Evolutionary conservation across 35 echinoderm and acorn worm species (phyloP).

Genomic region (Nesometra sesokonis): DNA sequence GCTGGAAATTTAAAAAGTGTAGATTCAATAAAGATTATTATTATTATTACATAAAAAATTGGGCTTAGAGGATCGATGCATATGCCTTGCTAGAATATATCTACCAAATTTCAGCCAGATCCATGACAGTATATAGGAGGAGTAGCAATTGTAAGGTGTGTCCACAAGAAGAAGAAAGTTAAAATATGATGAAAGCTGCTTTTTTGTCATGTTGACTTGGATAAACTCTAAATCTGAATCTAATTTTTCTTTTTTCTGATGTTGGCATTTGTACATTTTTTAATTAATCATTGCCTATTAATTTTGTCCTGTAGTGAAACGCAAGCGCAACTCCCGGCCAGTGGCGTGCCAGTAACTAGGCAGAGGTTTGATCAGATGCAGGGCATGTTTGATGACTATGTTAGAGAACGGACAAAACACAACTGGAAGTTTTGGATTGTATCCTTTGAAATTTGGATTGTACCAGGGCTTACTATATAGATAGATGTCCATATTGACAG

Average conservation of each 20-base stretch:
- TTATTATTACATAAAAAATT: too few relatives aligned
- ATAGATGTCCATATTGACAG: too few relatives aligned
- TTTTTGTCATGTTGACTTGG: not conserved
- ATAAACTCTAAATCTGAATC: not conserved
- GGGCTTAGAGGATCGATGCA: too few relatives aligned
- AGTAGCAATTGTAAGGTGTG: too few relatives aligned
- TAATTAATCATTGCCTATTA: not conserved
- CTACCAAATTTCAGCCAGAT: too few relatives aligned
- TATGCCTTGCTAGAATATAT: too few relatives aligned
- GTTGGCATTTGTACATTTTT: not conserved
- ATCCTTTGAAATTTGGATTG: conserved; percentile 93
- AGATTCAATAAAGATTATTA: too few relatives aligned
- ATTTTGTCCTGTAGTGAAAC: conserved; percentile 43
- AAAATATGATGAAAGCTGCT: too few relatives aligned
- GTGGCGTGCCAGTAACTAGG: conserved; percentile 81
- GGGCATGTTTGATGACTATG: conserved; percentile 93
- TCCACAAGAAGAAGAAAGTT: too few relatives aligned
- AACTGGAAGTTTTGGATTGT: conserved; percentile 99
- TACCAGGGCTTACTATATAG: too few relatives aligned
- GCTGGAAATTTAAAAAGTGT: too few relatives aligned
- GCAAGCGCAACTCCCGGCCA: conserved; percentile 89
- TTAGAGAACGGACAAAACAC: conserved; percentile 71
- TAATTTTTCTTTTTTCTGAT: not conserved
- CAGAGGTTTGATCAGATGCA: conserved; percentile 87
- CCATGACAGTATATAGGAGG: too few relatives aligned